phyloP scores from a whole-genome alignment of 2,888 invertebrate genomes.

The Dicranocentrus wangi region DNA sequence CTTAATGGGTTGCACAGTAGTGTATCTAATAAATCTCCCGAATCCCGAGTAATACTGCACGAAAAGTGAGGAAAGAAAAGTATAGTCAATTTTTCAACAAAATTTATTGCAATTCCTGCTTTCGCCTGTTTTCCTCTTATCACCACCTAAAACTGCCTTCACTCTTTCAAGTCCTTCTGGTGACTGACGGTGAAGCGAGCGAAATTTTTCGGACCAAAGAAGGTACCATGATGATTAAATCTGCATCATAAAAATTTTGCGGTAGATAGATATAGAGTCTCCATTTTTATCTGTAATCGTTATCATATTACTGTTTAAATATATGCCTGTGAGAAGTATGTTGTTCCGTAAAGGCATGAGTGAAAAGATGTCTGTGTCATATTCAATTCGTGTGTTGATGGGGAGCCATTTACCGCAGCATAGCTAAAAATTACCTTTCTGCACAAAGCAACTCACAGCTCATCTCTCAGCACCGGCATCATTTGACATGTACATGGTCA shows the following conservation, averaged over 20 bases:
- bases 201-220: conserved; percentile 43
- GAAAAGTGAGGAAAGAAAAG: conserved; percentile 4
- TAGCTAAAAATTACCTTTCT: conserved; percentile 42
- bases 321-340: conserved; percentile 3
- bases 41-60: neutral
- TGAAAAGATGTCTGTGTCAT: conserved; percentile 49
- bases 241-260: conserved; percentile 45
- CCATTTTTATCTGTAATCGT: conserved; percentile 36
- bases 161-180: conserved; percentile 47
- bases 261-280: conserved; percentile 8
- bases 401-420: conserved; percentile 50
- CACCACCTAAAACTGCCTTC: conserved; percentile 15
- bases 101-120: conserved; percentile 7
- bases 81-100: neutral
- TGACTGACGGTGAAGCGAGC: conserved; percentile 48
- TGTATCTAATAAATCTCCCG: too few relatives aligned
- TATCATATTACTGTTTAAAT: conserved; percentile 3
- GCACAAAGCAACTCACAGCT: conserved; percentile 36
- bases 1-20: too few relatives aligned
- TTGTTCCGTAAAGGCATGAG: conserved; percentile 2
- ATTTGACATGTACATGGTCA: conserved; percentile 59
- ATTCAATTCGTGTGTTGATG: conserved; percentile 37
- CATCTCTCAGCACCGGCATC: conserved; percentile 37
- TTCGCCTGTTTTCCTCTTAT: conserved; percentile 3
- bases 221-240: conserved; percentile 44